A percentile compares a stretch with the other conserved stretches of the same genome.
Conservation (phyloP, 2,797 vertebrate genomes). For the Falco berigora region DNA sequence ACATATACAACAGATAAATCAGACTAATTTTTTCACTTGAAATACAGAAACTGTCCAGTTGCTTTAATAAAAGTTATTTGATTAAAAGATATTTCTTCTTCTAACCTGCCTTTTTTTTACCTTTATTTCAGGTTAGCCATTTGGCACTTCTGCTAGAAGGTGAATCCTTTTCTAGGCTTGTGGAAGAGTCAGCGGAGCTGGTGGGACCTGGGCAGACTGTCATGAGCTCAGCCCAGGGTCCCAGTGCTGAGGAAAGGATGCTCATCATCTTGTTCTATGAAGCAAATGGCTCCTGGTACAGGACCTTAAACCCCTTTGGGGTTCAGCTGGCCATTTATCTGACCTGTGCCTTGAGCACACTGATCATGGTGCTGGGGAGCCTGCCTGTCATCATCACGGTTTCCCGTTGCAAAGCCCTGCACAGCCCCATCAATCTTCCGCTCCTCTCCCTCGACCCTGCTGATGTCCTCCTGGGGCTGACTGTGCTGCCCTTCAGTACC, state of each 20-base stretch:
- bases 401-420: constrained; percentile 61
- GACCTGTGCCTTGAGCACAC: constrained; percentile 42
- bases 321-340: constrained; percentile 43
- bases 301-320: constrained; percentile 11
- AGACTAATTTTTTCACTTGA: not conserved
- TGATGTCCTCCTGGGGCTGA: constrained; percentile 64
- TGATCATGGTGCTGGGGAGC: constrained; percentile 60
- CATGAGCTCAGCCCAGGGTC: not conserved
- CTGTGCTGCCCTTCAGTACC: constrained; percentile 63
- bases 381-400: constrained; percentile 54
- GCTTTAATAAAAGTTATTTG: not conserved
- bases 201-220: not conserved
- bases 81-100: not conserved
- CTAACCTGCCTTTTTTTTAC: not conserved
- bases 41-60: not conserved
- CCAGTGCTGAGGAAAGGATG: not conserved
- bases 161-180: not conserved
- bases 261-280: not conserved
- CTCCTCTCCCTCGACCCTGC: constrained; percentile 68
- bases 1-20: not conserved
- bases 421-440: constrained; percentile 59
- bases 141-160: not conserved
- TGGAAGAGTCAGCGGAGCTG: not conserved
- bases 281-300: constrained; percentile 49
- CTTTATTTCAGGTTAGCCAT: not conserved